A percentile compares a stretch with the other conserved stretches of the same genome.
Evolutionary conservation across 2,797 vertebrate species (phyloP).

Genomic region (Molossus alvarezi): DNA sequence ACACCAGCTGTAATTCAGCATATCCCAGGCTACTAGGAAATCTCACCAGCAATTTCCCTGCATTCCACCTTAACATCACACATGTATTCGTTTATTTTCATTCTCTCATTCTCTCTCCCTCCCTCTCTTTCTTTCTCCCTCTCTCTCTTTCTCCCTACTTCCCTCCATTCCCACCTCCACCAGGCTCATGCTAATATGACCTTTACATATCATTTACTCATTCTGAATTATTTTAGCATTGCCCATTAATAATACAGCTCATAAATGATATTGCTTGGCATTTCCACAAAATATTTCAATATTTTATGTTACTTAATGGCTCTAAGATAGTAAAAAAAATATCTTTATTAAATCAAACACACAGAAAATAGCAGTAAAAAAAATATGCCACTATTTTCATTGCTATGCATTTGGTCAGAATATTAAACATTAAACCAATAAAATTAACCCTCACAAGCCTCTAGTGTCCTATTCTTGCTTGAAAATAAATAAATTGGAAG

Average conservation of each 20-base stretch:
- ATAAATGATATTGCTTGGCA: conserved; percentile 62
- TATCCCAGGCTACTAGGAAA: conserved; percentile 10
- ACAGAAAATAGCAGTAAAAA: background rate
- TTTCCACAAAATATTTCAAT: conserved; percentile 50
- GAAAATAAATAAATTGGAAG: conserved; percentile 28
- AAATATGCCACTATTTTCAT: background rate
- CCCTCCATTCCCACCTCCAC: background rate
- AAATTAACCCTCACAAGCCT: background rate
- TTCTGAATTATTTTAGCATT: conserved; percentile 62
- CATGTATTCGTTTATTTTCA: background rate
- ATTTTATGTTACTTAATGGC: conserved; percentile 62
- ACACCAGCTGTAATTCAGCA: background rate
- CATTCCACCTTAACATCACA: background rate
- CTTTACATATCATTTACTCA: conserved; percentile 65
- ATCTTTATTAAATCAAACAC: conserved; percentile 16
- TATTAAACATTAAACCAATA: background rate
- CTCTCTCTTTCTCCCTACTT: background rate
- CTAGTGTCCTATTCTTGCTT: background rate
- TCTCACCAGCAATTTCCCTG: background rate
- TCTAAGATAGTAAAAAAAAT: conserved; percentile 70
- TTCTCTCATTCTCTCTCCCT: background rate
- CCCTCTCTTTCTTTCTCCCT: no score
- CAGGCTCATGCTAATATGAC: conserved; percentile 32
- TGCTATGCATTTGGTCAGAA: background rate
- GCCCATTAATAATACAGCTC: conserved; percentile 58